Percentiles rank a stretch among this genome's conserved stretches.
Evolutionary conservation across 2,113 vertebrate species (phyloP).

Genomic region (rabbit (Oryctolagus cuniculus)): DNA sequence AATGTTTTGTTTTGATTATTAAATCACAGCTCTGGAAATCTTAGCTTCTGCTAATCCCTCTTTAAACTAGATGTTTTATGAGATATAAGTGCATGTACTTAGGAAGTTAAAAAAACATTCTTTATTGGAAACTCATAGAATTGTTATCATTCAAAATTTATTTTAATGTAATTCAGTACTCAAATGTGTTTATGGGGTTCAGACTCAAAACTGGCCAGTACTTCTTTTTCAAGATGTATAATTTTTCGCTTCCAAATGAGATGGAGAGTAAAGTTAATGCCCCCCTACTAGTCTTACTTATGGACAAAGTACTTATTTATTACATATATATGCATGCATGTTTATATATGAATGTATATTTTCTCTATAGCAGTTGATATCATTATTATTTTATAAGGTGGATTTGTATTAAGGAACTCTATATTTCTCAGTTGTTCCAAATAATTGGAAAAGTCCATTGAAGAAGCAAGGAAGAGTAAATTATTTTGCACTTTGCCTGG

Average conservation of each 20-base stretch:
- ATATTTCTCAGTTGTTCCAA: not conserved
- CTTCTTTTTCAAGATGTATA: not conserved
- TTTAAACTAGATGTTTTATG: slow-evolving; percentile 73
- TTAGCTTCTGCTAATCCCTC: slow-evolving; percentile 74
- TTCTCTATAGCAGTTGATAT: not conserved
- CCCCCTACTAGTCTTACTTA: not conserved
- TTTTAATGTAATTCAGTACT: slow-evolving; percentile 60
- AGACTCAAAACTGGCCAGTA: not conserved
- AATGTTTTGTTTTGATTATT: slow-evolving; percentile 71
- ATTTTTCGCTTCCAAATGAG: not conserved
- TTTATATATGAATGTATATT: not conserved
- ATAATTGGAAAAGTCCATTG: slow-evolving; percentile 24
- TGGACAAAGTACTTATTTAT: not conserved
- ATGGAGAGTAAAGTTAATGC: not conserved
- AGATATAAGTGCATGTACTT: slow-evolving; percentile 49
- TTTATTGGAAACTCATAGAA: slow-evolving; percentile 64
- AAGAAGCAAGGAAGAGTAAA: slow-evolving; percentile 54
- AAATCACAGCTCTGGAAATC: slow-evolving; percentile 71
- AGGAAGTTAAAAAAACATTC: slow-evolving; percentile 50
- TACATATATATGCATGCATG: not conserved
- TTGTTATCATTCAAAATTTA: slow-evolving; percentile 62
- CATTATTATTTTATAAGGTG: slow-evolving; percentile 39
- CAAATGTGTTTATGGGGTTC: slow-evolving; percentile 38
- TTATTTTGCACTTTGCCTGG: not conserved
- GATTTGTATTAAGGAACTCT: slow-evolving; percentile 46